phyloP scores from a whole-genome alignment of 1,140 invertebrate genomes.

The Zaprionus camerounensis region DNA sequence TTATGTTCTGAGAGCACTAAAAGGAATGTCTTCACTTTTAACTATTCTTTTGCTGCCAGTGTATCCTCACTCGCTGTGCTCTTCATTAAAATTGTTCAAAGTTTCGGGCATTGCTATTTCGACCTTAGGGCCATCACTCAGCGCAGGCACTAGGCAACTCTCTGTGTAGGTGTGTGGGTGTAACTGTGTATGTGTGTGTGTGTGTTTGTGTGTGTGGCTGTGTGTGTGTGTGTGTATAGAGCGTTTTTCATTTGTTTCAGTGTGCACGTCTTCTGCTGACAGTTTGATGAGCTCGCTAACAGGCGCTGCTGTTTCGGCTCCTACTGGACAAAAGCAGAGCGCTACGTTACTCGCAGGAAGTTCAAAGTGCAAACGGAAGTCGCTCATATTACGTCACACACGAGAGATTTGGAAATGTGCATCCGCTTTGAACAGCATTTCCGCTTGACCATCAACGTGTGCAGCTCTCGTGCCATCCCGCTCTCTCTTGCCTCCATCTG shows the following conservation, averaged over 20 bases:
- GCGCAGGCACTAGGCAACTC: conserved; percentile 1
- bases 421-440: conserved; percentile 51
- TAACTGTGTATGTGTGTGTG: background rate
- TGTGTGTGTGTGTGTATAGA: background rate
- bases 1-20: too few relatives aligned
- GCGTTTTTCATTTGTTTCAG: conserved; percentile 9
- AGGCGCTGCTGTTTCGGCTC: background rate
- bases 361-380: conserved; percentile 75
- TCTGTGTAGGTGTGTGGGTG: background rate
- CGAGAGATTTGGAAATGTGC: conserved; percentile 55
- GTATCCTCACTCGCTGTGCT: background rate
- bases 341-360: conserved; percentile 62
- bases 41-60: background rate
- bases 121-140: conserved; percentile 18
- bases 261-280: conserved; percentile 20
- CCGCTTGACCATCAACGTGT: conserved; percentile 32
- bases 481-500: background rate
- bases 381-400: conserved; percentile 66
- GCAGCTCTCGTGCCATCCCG: conserved; percentile 1
- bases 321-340: conserved; percentile 31
- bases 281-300: conserved; percentile 36
- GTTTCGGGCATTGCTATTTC: conserved; percentile 8
- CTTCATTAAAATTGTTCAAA: conserved; percentile 21
- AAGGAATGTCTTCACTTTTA: too few relatives aligned
- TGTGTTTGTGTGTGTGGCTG: background rate